These are phyloP conservation scores for Lordiphosa mommai DNA, from an alignment of 1,140 invertebrate genomes.

Conservation along the genomic window DNA sequence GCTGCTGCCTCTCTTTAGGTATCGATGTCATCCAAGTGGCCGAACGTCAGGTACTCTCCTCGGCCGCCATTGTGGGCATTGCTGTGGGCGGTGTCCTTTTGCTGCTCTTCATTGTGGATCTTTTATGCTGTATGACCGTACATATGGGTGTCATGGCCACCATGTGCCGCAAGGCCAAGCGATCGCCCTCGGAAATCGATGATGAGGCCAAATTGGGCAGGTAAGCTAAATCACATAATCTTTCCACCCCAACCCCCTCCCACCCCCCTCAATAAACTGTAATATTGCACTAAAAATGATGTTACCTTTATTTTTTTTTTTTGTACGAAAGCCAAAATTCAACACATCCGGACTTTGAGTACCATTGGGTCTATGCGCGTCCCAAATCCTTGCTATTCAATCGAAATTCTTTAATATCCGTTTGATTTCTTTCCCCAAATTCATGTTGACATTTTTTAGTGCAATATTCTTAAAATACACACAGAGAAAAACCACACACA, in stretches of 20 bases:
- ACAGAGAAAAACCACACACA: constrained; percentile 6
- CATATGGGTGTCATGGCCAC: constrained; percentile 86
- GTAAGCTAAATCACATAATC: constrained; percentile 82
- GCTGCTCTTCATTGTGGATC: constrained; percentile 88
- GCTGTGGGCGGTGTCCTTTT: constrained; percentile 87
- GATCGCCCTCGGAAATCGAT: constrained; percentile 81
- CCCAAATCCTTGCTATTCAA: constrained; percentile 75
- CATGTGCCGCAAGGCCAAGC: constrained; percentile 83
- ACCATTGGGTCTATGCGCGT: constrained; percentile 77
- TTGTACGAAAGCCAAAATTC: constrained; percentile 33
- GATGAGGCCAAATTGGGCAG: constrained; percentile 90
- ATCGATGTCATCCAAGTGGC: constrained; percentile 81
- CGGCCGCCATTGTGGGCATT: constrained; percentile 88
- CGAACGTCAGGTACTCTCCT: constrained; percentile 84
- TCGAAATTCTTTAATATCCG: constrained; percentile 72
- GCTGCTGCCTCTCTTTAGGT: constrained; percentile 25
- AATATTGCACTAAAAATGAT: constrained; percentile 78
- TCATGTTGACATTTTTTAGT: constrained; percentile 63
- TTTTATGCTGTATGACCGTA: constrained; percentile 83
- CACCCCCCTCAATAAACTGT: too few relatives aligned
- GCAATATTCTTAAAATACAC: constrained; percentile 52
- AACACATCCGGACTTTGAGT: constrained; percentile 69
- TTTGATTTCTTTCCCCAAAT: too few relatives aligned
- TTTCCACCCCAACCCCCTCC: too few relatives aligned
- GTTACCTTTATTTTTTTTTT: constrained; percentile 39